A percentile compares a stretch with the other conserved stretches of the same genome.
phyloP scores from a whole-genome alignment of 2,113 vertebrate species.

The Balaeniceps rex region DNA sequence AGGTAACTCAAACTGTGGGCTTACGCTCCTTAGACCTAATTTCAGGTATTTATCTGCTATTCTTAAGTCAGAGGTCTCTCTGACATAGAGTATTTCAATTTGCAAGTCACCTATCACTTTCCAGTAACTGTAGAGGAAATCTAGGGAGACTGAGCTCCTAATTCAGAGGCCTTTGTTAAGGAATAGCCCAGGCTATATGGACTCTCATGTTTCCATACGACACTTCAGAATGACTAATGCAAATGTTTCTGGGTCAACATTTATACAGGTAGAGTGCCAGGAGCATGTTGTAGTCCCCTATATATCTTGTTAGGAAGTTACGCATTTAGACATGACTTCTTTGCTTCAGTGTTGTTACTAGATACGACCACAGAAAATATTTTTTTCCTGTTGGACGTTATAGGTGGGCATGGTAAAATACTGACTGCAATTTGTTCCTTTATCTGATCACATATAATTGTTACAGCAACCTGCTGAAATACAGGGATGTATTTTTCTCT shows the following conservation, averaged over 20 bases:
- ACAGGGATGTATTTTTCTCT: background rate
- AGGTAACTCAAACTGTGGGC: background rate
- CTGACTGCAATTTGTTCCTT: background rate
- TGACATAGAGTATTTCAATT: background rate
- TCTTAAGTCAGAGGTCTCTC: background rate
- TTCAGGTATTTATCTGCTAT: background rate
- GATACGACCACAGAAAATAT: background rate
- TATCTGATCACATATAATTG: background rate
- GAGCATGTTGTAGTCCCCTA: fast-evolving
- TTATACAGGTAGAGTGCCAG: background rate
- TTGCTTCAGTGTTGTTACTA: background rate
- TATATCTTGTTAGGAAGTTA: background rate
- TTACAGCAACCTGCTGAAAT: background rate
- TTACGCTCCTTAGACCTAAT: background rate
- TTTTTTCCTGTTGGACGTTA: background rate
- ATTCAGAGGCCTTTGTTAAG: background rate
- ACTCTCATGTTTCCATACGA: background rate
- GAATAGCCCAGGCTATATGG: background rate
- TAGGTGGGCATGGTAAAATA: background rate
- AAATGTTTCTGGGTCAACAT: background rate
- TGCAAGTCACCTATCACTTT: background rate
- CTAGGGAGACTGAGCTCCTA: background rate
- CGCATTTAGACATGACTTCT: background rate
- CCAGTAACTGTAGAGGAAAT: background rate
- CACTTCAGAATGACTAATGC: background rate